phyloP scores from a whole-genome alignment of 2,888 invertebrate species.

The Acholoe squamosa region DNA sequence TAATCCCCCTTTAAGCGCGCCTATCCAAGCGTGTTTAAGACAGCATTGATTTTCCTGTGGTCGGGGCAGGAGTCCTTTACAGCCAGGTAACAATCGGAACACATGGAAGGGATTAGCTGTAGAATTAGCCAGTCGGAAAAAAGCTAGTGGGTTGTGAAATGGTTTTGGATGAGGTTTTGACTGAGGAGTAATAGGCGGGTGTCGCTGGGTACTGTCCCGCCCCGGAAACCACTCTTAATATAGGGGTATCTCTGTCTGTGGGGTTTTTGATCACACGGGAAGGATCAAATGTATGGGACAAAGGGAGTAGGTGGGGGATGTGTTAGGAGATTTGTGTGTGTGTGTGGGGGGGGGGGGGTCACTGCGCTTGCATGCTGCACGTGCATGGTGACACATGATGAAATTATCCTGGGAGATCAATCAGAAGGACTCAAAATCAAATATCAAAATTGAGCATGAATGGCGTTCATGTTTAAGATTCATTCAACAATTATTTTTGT shows the following conservation, averaged over 20 bases:
- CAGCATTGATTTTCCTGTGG: constrained; percentile 13
- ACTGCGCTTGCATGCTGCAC: neutral
- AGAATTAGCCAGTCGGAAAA: neutral
- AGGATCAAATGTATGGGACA: constrained; percentile 5
- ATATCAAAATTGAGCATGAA: no score
- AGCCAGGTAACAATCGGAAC: neutral
- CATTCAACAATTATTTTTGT: no score
- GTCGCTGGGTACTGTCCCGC: neutral
- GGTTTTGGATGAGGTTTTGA: constrained; percentile 36
- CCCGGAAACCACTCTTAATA: neutral
- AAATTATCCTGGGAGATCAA: no score
- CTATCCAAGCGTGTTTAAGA: constrained; percentile 3
- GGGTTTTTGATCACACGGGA: constrained; percentile 28
- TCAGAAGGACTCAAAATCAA: no score
- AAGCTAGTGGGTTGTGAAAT: constrained; percentile 44
- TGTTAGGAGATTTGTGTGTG: neutral
- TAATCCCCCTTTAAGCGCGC: constrained; percentile 26
- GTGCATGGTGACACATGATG: neutral
- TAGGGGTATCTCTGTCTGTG: constrained; percentile 19
- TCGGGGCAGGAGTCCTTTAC: neutral
- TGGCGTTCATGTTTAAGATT: no score
- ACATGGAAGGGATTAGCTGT: neutral
- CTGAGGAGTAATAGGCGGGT: constrained; percentile 28
- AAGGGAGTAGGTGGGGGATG: neutral
- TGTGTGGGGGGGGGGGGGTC: neutral